Conservation (phyloP, 2,113 vertebrate species). For the Embiotoca jacksoni region DNA sequence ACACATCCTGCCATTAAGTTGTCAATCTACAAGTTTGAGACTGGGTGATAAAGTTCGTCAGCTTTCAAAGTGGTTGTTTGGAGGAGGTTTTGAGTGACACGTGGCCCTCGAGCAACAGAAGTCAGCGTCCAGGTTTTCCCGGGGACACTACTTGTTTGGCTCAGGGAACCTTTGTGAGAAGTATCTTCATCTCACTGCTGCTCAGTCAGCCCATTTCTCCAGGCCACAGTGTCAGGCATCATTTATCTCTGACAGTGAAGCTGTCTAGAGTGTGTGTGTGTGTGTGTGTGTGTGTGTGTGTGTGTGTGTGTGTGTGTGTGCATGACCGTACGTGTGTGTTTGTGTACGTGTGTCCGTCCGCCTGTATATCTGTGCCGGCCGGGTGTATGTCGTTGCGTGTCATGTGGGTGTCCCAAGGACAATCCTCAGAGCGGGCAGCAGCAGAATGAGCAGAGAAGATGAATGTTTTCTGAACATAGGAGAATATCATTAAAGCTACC, state of each 20-base stretch:
- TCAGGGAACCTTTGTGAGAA: conserved; percentile 78
- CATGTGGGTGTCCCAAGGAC: conserved; percentile 68
- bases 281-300: conserved; percentile 27
- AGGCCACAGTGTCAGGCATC: conserved; percentile 77
- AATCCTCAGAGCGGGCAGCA: conserved; percentile 12
- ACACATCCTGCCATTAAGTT: conserved; percentile 72
- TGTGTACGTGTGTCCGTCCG: conserved; percentile 27
- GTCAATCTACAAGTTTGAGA: conserved; percentile 75
- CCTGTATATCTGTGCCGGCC: conserved; percentile 29
- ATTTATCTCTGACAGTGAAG: conserved; percentile 78
- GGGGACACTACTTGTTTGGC: conserved; percentile 81
- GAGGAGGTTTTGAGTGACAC: conserved; percentile 80
- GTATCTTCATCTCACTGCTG: conserved; percentile 78
- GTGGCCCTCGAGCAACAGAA: conserved; percentile 74
- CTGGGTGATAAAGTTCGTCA: conserved; percentile 71
- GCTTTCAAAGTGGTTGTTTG: conserved; percentile 75
- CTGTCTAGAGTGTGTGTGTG: conserved; percentile 59
- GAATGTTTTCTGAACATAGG: conserved; percentile 70
- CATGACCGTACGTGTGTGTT: neutral
- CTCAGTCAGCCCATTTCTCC: conserved; percentile 74
- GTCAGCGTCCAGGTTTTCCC: conserved; percentile 71
- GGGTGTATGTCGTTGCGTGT: conserved; percentile 22
- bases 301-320: conserved; percentile 20
- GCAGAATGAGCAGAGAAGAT: conserved; percentile 66
- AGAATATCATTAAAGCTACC: conserved; percentile 70